A percentile compares a stretch with the other conserved stretches of the same genome.
Conservation (phyloP, 1,140 invertebrate species). For the Drosophila albomicans region DNA sequence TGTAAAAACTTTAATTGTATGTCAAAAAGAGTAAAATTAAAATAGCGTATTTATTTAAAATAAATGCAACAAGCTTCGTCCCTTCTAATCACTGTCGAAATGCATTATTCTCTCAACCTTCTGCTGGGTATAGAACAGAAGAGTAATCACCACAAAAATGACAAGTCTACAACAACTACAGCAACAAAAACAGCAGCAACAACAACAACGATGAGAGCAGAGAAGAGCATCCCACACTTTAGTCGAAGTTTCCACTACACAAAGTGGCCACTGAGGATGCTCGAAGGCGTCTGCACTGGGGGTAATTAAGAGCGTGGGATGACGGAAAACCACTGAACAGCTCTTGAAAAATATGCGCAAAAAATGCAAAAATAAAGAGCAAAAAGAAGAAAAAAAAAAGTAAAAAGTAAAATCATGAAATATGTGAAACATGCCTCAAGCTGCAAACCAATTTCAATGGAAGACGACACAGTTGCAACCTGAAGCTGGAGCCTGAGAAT, state of each 20-base stretch:
- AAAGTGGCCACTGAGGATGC: slow-evolving; percentile 42
- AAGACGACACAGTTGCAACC: slow-evolving; percentile 22
- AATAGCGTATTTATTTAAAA: no score
- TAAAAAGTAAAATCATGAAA: slow-evolving; percentile 62
- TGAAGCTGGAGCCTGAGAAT: slow-evolving; percentile 38
- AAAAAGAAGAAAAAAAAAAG: slow-evolving; percentile 17
- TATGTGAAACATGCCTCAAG: slow-evolving; percentile 57
- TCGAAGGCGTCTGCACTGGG: slow-evolving; percentile 30
- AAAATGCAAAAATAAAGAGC: slow-evolving; percentile 49
- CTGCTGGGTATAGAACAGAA: slow-evolving; percentile 19
- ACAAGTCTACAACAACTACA: background rate
- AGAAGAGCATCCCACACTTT: slow-evolving; percentile 25
- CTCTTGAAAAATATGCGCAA: slow-evolving; percentile 49
- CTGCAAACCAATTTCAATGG: slow-evolving; percentile 43
- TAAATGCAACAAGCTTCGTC: no score
- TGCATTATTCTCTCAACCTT: background rate
- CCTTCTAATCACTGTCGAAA: background rate
- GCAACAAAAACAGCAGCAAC: no score
- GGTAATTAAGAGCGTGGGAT: slow-evolving; percentile 66
- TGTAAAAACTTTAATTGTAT: no score
- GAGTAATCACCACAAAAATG: slow-evolving; percentile 12
- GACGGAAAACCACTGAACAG: slow-evolving; percentile 33
- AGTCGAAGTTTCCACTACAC: slow-evolving; percentile 20
- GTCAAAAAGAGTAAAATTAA: no score
- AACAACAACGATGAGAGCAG: slow-evolving; percentile 1